Base-by-base conservation (phyloP, 2,888 invertebrate genomes). In the Neocrepidodera transversa region DNA sequence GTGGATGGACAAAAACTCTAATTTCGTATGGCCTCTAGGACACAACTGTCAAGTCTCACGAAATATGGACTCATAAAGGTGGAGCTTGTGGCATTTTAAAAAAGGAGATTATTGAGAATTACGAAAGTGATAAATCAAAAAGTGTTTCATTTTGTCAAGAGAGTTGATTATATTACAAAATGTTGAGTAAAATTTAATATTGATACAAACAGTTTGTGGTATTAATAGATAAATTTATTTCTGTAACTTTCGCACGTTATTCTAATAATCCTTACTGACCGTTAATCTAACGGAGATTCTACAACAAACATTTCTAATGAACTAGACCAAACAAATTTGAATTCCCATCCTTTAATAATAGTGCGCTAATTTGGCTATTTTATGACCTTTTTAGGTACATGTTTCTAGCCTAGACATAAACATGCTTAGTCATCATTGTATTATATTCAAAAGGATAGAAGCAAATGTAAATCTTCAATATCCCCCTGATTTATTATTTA, bases 61-160 rank as follows among this genome's bases (percentile, higher is more conserved):
- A 73, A 71, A 71, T 73, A 73, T 72, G 70, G 72, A 73, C 69
- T 68, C 68, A 72, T 73, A 73, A 73, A 71, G 73, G 73, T 52
- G 63, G 63, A 58, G 60, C 56, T 32, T 56, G 35, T 42, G 16
- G 40, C 43, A 55, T 36, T 48, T 48, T 35, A 42, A 42, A 43
- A 54, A 58, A 38, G 32, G 20, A 26, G 43, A 58, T 58, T 62
- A 48, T 55, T 58, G 36, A 40, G 36, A 58, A 49, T 58, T 54
- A 50, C 20, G 42, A 16, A 16, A 28, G 32, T 16, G 10, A 59
- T 59, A 57, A 53, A 61, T 61, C 45, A 53, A 14, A 36, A 38
- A 16, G 10, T 38, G 17, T 32, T 32, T 13, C 32, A 38, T 11
- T 38, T 38, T 38, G 35, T 36, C 35, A 30, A 6, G 30, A 30